A percentile compares a stretch with the other conserved stretches of the same genome.
Evolutionary conservation across 2,113 vertebrate genomes (phyloP).

Genomic region (Hystrix cristata): DNA sequence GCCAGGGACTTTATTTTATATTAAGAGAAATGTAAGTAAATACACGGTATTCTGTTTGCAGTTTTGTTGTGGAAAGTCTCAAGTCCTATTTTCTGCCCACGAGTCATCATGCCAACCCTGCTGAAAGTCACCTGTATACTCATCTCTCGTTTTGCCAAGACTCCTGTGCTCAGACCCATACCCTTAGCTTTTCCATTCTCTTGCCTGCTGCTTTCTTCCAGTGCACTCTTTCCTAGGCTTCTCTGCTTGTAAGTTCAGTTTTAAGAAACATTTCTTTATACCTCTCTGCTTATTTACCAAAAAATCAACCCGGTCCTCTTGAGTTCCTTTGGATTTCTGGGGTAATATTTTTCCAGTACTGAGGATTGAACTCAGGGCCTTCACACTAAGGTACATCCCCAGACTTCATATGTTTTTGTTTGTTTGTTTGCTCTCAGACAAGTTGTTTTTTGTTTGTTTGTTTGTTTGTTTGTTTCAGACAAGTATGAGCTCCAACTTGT

Average conservation of each 20-base stretch:
- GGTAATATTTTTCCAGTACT: background rate
- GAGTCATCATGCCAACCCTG: conserved; percentile 1
- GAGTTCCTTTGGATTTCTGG: background rate
- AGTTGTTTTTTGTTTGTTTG: background rate
- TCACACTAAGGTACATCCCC: background rate
- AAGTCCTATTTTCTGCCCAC: conserved; percentile 5
- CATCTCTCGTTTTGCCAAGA: background rate
- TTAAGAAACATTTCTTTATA: background rate
- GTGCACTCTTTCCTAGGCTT: background rate
- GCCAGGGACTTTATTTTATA: background rate
- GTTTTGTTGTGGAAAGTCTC: background rate
- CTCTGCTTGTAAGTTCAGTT: background rate
- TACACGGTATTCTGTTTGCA: background rate
- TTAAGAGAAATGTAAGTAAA: background rate
- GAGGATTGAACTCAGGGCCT: background rate
- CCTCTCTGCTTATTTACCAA: conserved; percentile 26
- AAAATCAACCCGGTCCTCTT: background rate
- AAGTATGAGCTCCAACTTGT: background rate
- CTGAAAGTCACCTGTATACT: conserved; percentile 37
- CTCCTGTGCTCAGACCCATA: background rate
- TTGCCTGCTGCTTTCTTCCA: background rate
- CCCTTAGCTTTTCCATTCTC: background rate
- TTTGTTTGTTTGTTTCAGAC: background rate
- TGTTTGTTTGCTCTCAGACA: background rate
- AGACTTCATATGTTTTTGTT: background rate